Conservation (phyloP, 2,888 invertebrate species). For the Lysandra coridon region DNA sequence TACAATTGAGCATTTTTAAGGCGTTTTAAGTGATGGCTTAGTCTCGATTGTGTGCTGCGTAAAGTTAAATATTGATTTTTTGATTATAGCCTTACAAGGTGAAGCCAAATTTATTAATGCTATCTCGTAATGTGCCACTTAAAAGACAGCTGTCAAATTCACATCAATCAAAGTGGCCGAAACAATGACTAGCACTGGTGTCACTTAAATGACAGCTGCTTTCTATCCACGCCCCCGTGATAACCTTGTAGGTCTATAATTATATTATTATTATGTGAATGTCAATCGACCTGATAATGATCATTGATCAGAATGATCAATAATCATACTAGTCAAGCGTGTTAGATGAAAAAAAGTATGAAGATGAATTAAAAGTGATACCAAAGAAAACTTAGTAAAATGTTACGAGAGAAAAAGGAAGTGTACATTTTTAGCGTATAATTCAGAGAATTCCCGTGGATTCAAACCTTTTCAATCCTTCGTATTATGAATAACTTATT, state of each 20-base stretch:
- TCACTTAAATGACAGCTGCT: not conserved
- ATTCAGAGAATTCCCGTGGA: not conserved
- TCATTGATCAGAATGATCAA: not conserved
- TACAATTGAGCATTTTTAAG: conserved; percentile 1
- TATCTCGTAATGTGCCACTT: no score
- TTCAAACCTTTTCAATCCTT: not conserved
- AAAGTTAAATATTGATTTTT: not conserved
- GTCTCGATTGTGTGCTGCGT: not conserved
- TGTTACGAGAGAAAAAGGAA: not conserved
- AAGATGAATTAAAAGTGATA: not conserved
- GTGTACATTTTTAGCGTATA: not conserved
- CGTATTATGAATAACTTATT: not conserved
- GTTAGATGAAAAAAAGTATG: no score
- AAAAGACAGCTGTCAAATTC: no score
- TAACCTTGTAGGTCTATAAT: not conserved
- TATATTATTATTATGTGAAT: not conserved
- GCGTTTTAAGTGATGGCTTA: not conserved
- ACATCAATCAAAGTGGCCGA: not conserved
- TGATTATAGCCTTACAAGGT: no score
- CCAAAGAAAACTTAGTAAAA: not conserved
- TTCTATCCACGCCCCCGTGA: not conserved
- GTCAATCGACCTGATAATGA: not conserved
- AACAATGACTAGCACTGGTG: not conserved
- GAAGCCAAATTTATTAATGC: no score
- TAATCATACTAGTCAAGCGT: not conserved